These are phyloP conservation scores for Charanyca ferruginea DNA, from an alignment of 2,888 invertebrate species.

Conservation along the genomic window DNA sequence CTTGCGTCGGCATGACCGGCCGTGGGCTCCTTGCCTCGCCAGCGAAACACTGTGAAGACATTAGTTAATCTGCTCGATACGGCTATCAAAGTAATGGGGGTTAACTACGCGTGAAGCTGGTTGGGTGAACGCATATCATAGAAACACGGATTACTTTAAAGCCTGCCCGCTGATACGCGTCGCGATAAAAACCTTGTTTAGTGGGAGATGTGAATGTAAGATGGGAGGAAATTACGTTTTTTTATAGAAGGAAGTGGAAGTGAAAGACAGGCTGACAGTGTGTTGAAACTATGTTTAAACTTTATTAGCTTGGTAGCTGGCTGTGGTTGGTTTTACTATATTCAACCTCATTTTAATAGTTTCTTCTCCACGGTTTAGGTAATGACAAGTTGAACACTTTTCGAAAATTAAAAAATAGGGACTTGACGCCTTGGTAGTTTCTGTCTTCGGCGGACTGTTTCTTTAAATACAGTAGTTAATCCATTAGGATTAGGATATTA, in stretches of 20 bases:
- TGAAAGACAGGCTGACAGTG: not conserved
- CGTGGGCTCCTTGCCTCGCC: conserved; percentile 74
- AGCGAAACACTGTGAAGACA: conserved; percentile 65
- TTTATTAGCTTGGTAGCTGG: too few relatives aligned
- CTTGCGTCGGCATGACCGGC: conserved; percentile 67
- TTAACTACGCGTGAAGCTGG: conserved; percentile 59
- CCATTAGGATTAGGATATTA: too few relatives aligned
- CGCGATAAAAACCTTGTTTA: conserved; percentile 20
- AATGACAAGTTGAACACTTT: too few relatives aligned
- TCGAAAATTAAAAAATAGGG: too few relatives aligned
- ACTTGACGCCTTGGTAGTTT: too few relatives aligned
- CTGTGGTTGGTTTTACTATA: too few relatives aligned
- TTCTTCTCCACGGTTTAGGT: too few relatives aligned
- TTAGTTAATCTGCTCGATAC: conserved; percentile 56
- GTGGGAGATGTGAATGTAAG: conserved; percentile 16
- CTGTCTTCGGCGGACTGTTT: too few relatives aligned
- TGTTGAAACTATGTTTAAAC: not conserved
- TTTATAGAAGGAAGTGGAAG: conserved; percentile 20
- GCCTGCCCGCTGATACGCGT: conserved; percentile 11
- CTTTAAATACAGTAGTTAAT: too few relatives aligned
- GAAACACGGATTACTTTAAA: conserved; percentile 25
- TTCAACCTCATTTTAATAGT: too few relatives aligned
- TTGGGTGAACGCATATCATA: conserved; percentile 38
- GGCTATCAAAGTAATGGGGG: conserved; percentile 50
- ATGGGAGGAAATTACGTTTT: conserved; percentile 46